Percentiles rank a stretch among this genome's conserved stretches.
These are phyloP conservation scores for Neodiprion virginianus DNA, from an alignment of 1,140 invertebrate species.

Conservation along the genomic window DNA sequence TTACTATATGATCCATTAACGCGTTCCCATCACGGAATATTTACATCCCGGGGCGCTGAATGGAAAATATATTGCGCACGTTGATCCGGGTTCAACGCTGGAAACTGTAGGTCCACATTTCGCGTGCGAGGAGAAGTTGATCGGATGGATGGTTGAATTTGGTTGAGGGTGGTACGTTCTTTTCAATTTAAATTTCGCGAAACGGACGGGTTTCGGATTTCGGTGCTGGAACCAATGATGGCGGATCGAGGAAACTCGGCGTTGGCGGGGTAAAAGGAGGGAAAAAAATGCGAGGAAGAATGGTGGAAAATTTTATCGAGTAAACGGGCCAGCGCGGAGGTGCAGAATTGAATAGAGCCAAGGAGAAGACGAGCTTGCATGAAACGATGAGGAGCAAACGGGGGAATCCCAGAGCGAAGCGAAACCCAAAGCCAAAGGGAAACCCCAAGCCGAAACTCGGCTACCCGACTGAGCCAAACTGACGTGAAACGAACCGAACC, in stretches of 20 bases:
- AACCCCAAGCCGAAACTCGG: background rate
- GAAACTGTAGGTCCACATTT: background rate
- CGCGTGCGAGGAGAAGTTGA: background rate
- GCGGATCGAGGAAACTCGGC: slow-evolving; percentile 19
- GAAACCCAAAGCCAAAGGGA: background rate
- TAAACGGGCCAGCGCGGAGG: slow-evolving; percentile 16
- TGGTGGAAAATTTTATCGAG: slow-evolving; percentile 34
- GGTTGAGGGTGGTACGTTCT: background rate
- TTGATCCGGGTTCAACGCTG: no score
- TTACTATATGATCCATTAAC: slow-evolving; percentile 40
- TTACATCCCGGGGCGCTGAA: no score
- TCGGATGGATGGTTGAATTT: background rate
- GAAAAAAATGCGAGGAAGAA: slow-evolving; percentile 19
- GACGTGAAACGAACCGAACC: background rate
- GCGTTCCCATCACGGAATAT: background rate
- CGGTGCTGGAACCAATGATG: slow-evolving; percentile 20
- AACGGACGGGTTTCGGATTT: slow-evolving; percentile 1
- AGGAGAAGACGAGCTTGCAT: no score
- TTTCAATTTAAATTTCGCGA: no score
- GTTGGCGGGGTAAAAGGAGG: slow-evolving; percentile 27
- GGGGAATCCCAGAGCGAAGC: slow-evolving; percentile 21
- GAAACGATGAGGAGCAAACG: slow-evolving; percentile 21
- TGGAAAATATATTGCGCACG: no score
- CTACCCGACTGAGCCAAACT: background rate
- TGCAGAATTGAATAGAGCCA: no score